phyloP scores from a whole-genome alignment of 2,888 invertebrate genomes.

The Drosophila fungiperda region DNA sequence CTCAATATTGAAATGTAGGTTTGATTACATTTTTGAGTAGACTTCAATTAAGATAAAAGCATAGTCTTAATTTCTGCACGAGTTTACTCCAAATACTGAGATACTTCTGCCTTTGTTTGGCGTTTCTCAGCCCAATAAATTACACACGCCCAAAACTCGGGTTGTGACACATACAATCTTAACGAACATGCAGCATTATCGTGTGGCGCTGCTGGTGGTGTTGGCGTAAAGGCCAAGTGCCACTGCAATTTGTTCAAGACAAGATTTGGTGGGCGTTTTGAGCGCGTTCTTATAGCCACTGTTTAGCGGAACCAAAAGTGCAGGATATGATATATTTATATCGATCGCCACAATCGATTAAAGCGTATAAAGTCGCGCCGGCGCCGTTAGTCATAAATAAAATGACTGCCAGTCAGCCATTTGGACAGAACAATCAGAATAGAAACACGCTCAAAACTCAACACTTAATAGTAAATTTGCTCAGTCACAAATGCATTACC shows the following conservation, averaged over 20 bases:
- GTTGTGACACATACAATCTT: conserved; percentile 23
- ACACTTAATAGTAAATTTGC: conserved; percentile 18
- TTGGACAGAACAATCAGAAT: conserved; percentile 1
- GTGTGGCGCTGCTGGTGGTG: conserved; percentile 21
- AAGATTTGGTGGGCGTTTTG: conserved; percentile 30
- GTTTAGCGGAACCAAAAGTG: conserved; percentile 59
- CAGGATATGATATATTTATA: conserved; percentile 60
- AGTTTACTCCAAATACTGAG: not conserved
- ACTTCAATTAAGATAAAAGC: not conserved
- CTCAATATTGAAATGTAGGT: not conserved
- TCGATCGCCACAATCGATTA: conserved; percentile 37
- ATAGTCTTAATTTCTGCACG: too few species aligned
- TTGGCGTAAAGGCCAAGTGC: conserved; percentile 59
- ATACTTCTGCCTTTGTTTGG: not conserved
- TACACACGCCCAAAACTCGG: conserved; percentile 22
- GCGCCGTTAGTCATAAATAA: conserved; percentile 64
- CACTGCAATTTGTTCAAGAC: conserved; percentile 61
- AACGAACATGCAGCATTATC: conserved; percentile 18
- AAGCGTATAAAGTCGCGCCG: conserved; percentile 49
- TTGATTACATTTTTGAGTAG: not conserved
- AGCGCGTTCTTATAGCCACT: conserved; percentile 30
- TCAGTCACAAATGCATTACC: conserved; percentile 21
- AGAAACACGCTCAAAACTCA: conserved; percentile 36
- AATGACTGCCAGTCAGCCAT: not conserved
- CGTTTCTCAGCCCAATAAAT: conserved; percentile 12